phyloP scores from a whole-genome alignment of 2,797 vertebrate species.

The Helicolenus hilgendorfi region DNA sequence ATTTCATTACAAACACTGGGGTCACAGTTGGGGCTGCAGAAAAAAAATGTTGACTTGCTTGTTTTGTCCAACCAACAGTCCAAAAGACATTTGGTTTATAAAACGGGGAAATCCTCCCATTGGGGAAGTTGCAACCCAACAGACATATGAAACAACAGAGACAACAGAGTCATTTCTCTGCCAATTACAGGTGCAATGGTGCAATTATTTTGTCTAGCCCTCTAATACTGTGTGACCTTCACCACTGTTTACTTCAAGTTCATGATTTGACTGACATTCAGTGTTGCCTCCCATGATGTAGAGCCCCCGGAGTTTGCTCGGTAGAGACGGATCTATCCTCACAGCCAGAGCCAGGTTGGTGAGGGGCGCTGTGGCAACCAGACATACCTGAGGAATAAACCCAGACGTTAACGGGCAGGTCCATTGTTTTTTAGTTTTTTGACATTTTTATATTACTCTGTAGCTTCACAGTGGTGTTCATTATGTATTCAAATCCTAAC shows the following conservation, averaged over 20 bases:
- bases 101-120: background rate
- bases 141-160: background rate
- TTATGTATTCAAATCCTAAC: no score
- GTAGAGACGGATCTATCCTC: conserved; percentile 88
- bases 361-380: conserved; percentile 90
- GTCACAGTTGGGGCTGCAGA: background rate
- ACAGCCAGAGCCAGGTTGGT: conserved; percentile 91
- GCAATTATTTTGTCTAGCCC: no score
- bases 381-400: conserved; percentile 79
- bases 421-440: no score
- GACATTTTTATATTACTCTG: no score
- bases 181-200: background rate
- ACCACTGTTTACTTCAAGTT: background rate
- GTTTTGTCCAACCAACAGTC: background rate
- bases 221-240: background rate
- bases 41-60: background rate
- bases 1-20: background rate
- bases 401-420: background rate
- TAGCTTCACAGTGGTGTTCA: no score
- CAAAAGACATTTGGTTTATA: background rate
- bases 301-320: conserved; percentile 85
- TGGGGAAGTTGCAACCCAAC: background rate
- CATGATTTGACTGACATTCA: conserved; percentile 79
- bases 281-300: conserved; percentile 92
- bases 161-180: background rate